Base-by-base conservation (phyloP, 2,797 vertebrate genomes). In the Vipera latastei region DNA sequence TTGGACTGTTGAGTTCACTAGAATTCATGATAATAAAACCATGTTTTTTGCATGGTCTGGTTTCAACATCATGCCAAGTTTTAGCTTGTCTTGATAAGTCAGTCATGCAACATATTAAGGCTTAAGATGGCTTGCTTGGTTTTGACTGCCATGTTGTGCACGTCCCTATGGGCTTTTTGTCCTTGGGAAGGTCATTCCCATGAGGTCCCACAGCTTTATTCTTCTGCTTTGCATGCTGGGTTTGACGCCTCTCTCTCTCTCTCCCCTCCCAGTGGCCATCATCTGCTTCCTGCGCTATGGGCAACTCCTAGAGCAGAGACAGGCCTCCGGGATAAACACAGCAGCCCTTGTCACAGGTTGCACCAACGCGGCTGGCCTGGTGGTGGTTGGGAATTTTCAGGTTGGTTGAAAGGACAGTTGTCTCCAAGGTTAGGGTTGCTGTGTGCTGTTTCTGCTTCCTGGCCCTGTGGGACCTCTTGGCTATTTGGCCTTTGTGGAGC, bases 341-440 rank as follows among this genome's bases (percentile, higher is more conserved):
- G 98, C 98, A 0, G 98, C 98, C 2, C 97, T 99, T 95, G 98
- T 99, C 95, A 98, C 98, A 0, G 98, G 99, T 95, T 99, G 98
- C 96, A 98, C 98, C 96, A 99, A 99, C 0, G 98, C 98, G 0
- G 95, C 98, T 5, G 98, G 98, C 92, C 98, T 99, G 7, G 98
- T 99, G 93, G 98, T 99, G 97, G 98, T 99, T 92, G 98, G 99
- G 63, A 99, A 99, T 97, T 99, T 99, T 96, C 99, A 99, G 98
- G 99, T 99, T 92, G 96, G 96, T 22, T 7, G 60, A 26, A 6
- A 25, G n/a, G 18, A 5, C 90, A 8, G 16, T 16, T 38, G 14
- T 38, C 16, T 73, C 6, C 65, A 73, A 18, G 32, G 32, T 38
- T 7, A 38, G 26, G 48, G 51, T 28, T 56, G 6, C 26, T 4